A percentile compares a stretch with the other conserved stretches of the same genome.
phyloP scores from a whole-genome alignment of 1,140 invertebrate genomes.

The Colletes gigas region DNA sequence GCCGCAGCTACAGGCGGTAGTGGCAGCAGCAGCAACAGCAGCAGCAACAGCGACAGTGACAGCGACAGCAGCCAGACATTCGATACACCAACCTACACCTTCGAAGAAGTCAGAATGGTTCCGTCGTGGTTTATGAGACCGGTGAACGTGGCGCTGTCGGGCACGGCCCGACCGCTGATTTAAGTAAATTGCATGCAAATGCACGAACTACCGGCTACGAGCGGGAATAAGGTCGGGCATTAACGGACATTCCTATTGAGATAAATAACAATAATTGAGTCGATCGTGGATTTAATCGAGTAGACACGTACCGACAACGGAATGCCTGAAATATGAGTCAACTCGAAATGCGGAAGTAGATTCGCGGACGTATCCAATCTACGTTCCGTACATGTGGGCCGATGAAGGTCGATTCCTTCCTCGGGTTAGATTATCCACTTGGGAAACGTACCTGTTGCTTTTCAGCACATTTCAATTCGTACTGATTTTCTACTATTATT shows the following conservation, averaged over 20 bases:
- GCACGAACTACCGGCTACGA: constrained; percentile 53
- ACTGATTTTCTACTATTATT: too few relatives aligned
- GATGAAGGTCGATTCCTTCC: constrained; percentile 7
- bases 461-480: too few relatives aligned
- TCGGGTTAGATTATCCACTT: constrained; percentile 9
- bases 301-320: constrained; percentile 40
- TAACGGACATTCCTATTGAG: constrained; percentile 58
- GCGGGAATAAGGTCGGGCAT: constrained; percentile 67
- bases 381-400: too few relatives aligned
- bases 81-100: constrained; percentile 54
- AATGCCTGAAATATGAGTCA: constrained; percentile 27
- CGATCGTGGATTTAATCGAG: constrained; percentile 46
- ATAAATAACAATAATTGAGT: constrained; percentile 64
- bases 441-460: background rate
- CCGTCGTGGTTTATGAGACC: constrained; percentile 59
- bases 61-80: constrained; percentile 25
- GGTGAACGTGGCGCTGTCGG: constrained; percentile 51
- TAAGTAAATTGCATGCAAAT: constrained; percentile 73
- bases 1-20: background rate
- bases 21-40: background rate
- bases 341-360: constrained; percentile 37
- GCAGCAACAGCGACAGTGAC: constrained; percentile 6
- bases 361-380: constrained; percentile 10
- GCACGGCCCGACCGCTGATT: constrained; percentile 53
- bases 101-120: constrained; percentile 54